Evolutionary conservation across 2,888 invertebrate species (phyloP).

Genomic region (Pantelozetes paolii): DNA sequence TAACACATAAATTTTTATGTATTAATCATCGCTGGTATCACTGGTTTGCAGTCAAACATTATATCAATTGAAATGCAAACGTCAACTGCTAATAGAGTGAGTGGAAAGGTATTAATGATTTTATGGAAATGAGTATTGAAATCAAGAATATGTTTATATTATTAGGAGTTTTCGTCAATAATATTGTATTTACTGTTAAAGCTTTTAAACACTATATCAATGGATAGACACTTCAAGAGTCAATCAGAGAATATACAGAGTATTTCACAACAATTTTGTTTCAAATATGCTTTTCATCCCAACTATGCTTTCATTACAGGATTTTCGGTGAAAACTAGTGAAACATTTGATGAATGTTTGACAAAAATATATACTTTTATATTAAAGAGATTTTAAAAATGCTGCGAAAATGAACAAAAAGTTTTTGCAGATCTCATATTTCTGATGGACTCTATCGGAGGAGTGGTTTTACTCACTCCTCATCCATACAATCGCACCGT

Average conservation of each 20-base stretch:
- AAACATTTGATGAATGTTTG: background rate
- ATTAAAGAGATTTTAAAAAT: background rate
- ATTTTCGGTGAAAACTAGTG: background rate
- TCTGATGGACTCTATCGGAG: background rate
- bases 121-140: constrained; percentile 27
- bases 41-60: constrained; percentile 24
- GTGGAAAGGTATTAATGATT: background rate
- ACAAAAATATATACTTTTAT: background rate
- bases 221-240: background rate
- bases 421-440: background rate
- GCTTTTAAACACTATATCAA: background rate
- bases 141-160: no score
- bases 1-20: constrained; percentile 3
- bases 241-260: no score
- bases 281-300: background rate
- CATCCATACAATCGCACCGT: background rate
- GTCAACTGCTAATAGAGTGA: background rate
- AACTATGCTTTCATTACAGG: background rate
- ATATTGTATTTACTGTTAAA: background rate
- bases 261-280: background rate
- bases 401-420: background rate
- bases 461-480: background rate
- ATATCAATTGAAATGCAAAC: background rate
- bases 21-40: constrained; percentile 27
- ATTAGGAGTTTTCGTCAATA: no score